Base-by-base conservation (phyloP, 2,797 vertebrate species). In the Sebastes cheni region DNA sequence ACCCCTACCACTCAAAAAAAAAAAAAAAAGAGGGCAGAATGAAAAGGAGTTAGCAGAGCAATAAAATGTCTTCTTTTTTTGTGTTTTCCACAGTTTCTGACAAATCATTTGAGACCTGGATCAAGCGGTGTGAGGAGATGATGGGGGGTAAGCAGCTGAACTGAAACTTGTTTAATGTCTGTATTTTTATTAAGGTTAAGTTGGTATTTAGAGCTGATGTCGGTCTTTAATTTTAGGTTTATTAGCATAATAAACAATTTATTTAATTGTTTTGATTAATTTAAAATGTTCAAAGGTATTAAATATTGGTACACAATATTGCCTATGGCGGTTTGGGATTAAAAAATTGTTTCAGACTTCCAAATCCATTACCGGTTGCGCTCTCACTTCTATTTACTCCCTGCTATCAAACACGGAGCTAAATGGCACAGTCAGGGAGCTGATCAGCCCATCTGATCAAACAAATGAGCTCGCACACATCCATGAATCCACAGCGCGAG, bases 121-220 rank as follows among this genome's bases (percentile, higher is more conserved):
- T 99, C 87, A 95, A 96, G 89, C 96, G 88, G 34, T 99, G 98
- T 91, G 96, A 98, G 83, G 97, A 98, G 90, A 95, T 90, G 77
- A 92, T 97, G 90, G 94, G 85, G 0, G 91, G 98, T 99, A 94
- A 97, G 97, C 92, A 52, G 11, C 29, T 65, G 1, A 36, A 5
- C 30, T 54, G 7, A 32, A 20, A 70, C 54, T 3, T 65, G 5
- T 29, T 0, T 67, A 27, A 32, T 36, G 18, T 20, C 1, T 12
- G 6, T 25, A 2, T 64, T 68, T 68, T 25, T 16, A 23, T 23
- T 58, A 23, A 23, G 30, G 39, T 71, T 29, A 52, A 9, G 34
- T 1, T 14, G 6, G 2, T 50, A 58, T 73, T 83, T 20, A 23
- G 27, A 72, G 58, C 50, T n/a, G 27, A 65, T 36, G 50, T 32